Conservation (phyloP, 2,888 invertebrate genomes). For the Stegophylla sp. region DNA sequence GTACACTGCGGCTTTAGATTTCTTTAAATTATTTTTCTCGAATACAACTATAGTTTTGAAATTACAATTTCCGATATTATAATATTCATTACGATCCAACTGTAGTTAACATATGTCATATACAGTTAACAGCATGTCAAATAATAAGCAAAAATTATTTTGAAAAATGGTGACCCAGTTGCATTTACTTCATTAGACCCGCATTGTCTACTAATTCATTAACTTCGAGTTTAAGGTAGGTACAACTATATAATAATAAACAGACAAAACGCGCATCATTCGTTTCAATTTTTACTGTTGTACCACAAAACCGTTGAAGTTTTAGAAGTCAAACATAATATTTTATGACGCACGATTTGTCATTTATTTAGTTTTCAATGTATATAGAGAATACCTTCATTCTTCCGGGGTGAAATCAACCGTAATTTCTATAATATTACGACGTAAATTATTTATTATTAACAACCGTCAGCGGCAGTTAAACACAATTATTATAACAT, state of each 20-base stretch:
- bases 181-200: constrained; percentile 45
- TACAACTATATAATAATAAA: background rate
- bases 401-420: constrained; percentile 21
- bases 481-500: background rate
- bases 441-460: constrained; percentile 15
- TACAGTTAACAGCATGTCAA: constrained; percentile 39
- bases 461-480: constrained; percentile 1
- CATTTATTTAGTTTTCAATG: constrained; percentile 11
- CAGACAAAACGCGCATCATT: constrained; percentile 3
- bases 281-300: constrained; percentile 7
- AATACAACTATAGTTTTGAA: too few species aligned
- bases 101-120: constrained; percentile 15
- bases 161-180: constrained; percentile 53
- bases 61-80: too few species aligned
- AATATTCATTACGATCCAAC: too few species aligned
- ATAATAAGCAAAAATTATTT: constrained; percentile 38
- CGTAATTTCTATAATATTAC: background rate
- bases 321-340: background rate
- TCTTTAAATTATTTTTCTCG: too few species aligned
- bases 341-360: constrained; percentile 14
- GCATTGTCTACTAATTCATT: constrained; percentile 46
- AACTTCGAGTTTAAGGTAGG: constrained; percentile 18
- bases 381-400: background rate
- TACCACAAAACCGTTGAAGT: background rate
- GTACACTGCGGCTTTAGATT: too few species aligned